Percentiles rank a stretch among this genome's conserved stretches.
Evolutionary conservation across 2,797 vertebrate species (phyloP).

Genomic region (Bothrops alternatus): DNA sequence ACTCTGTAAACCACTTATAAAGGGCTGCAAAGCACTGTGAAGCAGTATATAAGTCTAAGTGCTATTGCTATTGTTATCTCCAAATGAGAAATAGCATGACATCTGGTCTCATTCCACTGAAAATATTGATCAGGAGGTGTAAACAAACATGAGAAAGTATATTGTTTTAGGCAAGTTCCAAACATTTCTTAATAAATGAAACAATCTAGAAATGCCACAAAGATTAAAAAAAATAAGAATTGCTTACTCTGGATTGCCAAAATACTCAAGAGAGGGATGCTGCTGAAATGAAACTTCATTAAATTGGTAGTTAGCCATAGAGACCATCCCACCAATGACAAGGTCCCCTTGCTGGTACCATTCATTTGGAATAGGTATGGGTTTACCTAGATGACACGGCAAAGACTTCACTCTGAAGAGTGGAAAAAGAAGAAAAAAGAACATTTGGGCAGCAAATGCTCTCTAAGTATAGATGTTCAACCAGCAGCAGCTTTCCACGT

Average conservation of each 20-base stretch:
- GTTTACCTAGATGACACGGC: background rate
- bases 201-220: background rate
- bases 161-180: no score
- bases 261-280: background rate
- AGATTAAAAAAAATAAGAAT: background rate
- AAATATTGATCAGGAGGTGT: no score
- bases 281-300: background rate
- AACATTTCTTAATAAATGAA: background rate
- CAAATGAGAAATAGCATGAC: no score
- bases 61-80: no score
- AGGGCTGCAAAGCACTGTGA: no score
- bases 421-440: background rate
- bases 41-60: no score
- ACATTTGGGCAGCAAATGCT: background rate
- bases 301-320: background rate
- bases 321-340: background rate
- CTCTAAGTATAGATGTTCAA: background rate
- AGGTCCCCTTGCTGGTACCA: background rate
- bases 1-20: no score
- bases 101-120: no score
- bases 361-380: background rate
- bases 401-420: background rate
- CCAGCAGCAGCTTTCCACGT: background rate
- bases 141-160: no score
- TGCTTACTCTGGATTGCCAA: background rate